phyloP scores from a whole-genome alignment of 2,888 invertebrate genomes.

The Tuberolachnus salignus region DNA sequence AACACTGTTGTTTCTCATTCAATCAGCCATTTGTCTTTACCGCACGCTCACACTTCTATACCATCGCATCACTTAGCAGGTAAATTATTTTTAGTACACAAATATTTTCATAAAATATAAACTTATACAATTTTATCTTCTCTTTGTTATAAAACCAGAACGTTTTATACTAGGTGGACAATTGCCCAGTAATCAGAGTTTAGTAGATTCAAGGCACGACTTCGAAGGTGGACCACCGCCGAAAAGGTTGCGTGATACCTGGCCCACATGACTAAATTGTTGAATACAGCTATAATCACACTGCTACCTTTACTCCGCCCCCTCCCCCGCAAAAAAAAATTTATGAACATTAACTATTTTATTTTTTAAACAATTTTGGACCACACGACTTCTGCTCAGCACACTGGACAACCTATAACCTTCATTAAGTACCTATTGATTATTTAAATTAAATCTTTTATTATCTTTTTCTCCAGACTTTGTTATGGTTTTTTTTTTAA shows the following conservation, averaged over 20 bases:
- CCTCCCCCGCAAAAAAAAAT: neutral
- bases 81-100: constrained; percentile 2
- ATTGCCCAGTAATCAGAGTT: constrained; percentile 29
- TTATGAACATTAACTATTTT: constrained; percentile 10
- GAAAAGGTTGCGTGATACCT: constrained; percentile 87
- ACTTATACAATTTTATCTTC: neutral
- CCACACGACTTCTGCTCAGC: constrained; percentile 32
- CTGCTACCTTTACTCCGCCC: constrained; percentile 12
- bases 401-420: constrained; percentile 27
- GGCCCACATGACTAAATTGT: constrained; percentile 78
- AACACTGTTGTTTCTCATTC: constrained; percentile 49
- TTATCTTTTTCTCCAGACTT: constrained; percentile 2
- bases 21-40: constrained; percentile 57
- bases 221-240: constrained; percentile 72
- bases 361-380: neutral
- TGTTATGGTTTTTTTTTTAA: constrained; percentile 3
- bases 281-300: constrained; percentile 37
- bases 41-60: constrained; percentile 54
- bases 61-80: constrained; percentile 57
- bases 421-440: constrained; percentile 27
- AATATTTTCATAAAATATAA: neutral
- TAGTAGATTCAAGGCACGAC: constrained; percentile 67
- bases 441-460: neutral
- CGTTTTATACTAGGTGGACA: constrained; percentile 55
- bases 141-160: constrained; percentile 32